Percentiles rank a stretch among this genome's conserved stretches.
Evolutionary conservation across 2,888 invertebrate genomes (phyloP).

Genomic region (Thalpophila matura): DNA sequence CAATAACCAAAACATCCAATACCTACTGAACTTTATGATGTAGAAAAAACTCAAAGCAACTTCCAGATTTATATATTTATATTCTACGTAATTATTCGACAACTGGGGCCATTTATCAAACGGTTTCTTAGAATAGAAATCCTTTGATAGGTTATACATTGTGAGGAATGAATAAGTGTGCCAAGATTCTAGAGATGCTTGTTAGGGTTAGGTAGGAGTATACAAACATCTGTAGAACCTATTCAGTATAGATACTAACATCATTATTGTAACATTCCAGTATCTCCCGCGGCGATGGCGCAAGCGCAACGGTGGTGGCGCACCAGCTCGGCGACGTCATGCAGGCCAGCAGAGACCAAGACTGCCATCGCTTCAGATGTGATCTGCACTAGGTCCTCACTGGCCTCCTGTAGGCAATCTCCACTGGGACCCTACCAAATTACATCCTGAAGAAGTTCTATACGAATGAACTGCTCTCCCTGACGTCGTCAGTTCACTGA

Average conservation of each 20-base stretch:
- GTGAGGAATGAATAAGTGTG: too few species aligned
- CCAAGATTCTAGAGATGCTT: too few species aligned
- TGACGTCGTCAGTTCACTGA: too few species aligned
- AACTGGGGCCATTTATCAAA: too few species aligned
- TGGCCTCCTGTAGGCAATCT: neutral
- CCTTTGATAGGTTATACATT: too few species aligned
- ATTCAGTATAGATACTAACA: neutral
- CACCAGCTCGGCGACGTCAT: conserved; percentile 94
- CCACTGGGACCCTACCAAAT: conserved; percentile 6
- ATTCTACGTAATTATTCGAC: too few species aligned
- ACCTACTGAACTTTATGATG: too few species aligned
- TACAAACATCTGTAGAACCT: too few species aligned
- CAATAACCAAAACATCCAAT: neutral
- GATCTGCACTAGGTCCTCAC: conserved; percentile 69
- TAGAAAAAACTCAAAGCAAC: too few species aligned
- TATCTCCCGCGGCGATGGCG: conserved; percentile 91
- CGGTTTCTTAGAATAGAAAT: too few species aligned
- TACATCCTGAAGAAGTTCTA: neutral
- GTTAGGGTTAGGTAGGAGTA: too few species aligned
- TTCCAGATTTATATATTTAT: too few species aligned
- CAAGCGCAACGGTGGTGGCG: conserved; percentile 91
- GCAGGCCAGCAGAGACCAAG: conserved; percentile 93
- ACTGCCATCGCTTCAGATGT: conserved; percentile 93
- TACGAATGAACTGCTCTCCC: conserved; percentile 20
- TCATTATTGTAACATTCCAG: conserved; percentile 84